phyloP scores from a whole-genome alignment of 2,113 vertebrate species.

The Corythornis cristatus region DNA sequence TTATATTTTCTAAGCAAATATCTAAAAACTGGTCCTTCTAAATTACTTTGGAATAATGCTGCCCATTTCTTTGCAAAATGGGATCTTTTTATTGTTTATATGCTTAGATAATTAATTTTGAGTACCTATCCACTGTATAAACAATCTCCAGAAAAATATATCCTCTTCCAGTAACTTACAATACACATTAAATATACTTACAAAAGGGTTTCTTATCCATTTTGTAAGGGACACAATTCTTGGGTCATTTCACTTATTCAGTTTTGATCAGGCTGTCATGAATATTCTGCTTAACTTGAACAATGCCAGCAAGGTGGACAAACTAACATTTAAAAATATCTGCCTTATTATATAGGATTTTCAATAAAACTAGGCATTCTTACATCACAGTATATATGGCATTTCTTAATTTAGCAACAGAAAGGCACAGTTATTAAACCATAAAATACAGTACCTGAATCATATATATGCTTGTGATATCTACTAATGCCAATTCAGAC shows the following conservation, averaged over 20 bases:
- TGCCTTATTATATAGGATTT: constrained; percentile 61
- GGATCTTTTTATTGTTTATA: constrained; percentile 46
- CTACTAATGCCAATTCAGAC: constrained; percentile 44
- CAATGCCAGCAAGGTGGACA: constrained; percentile 26
- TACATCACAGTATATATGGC: constrained; percentile 80
- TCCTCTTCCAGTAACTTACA: constrained; percentile 69
- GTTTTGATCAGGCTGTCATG: constrained; percentile 48
- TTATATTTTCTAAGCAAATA: constrained; percentile 6
- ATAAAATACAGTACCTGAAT: constrained; percentile 80
- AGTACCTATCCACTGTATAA: constrained; percentile 64
- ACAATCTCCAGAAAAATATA: constrained; percentile 77
- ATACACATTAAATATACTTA: constrained; percentile 73
- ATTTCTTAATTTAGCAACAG: constrained; percentile 77
- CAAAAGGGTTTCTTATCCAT: constrained; percentile 67
- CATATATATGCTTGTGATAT: background rate
- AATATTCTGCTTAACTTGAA: constrained; percentile 10
- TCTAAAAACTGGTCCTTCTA: constrained; percentile 21
- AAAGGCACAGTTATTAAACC: constrained; percentile 84
- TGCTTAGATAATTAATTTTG: constrained; percentile 34
- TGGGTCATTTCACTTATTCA: constrained; percentile 28
- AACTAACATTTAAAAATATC: constrained; percentile 49
- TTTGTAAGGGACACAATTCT: constrained; percentile 41
- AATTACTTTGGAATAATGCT: constrained; percentile 54
- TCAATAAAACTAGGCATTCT: constrained; percentile 61
- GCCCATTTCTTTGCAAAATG: constrained; percentile 10